Evolutionary conservation across 2,888 invertebrate species (phyloP).

Genomic region (Pammene aurita): DNA sequence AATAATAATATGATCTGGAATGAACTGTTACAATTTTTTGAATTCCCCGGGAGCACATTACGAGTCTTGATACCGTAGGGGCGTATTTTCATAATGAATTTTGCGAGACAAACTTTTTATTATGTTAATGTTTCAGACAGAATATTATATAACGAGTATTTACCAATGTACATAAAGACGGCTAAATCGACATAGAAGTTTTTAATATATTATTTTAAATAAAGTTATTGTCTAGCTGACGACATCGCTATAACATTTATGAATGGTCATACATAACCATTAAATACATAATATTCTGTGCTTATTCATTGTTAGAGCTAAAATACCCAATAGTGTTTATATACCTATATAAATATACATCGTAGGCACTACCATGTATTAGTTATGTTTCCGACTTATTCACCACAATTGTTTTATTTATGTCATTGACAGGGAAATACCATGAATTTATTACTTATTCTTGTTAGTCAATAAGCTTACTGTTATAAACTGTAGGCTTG

Average conservation of each 20-base stretch:
- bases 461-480: neutral
- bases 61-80: too few species aligned
- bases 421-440: slow-evolving; percentile 15
- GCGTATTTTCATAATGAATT: too few species aligned
- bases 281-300: slow-evolving; percentile 10
- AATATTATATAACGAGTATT: too few species aligned
- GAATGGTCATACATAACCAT: slow-evolving; percentile 22
- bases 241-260: slow-evolving; percentile 8
- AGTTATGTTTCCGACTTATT: slow-evolving; percentile 8
- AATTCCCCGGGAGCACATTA: too few species aligned
- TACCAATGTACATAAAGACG: too few species aligned
- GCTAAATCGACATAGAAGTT: too few species aligned
- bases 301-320: slow-evolving; percentile 23
- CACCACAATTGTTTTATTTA: slow-evolving; percentile 18
- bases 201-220: neutral
- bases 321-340: slow-evolving; percentile 22
- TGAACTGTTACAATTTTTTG: too few species aligned
- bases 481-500: neutral
- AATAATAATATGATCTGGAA: too few species aligned
- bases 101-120: too few species aligned
- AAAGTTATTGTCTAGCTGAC: neutral
- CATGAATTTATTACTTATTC: slow-evolving; percentile 6
- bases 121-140: too few species aligned
- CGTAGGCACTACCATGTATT: neutral
- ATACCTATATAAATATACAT: neutral